Evolutionary conservation across 2,113 vertebrate genomes (phyloP).

Genomic region (Pollachius pollachius): DNA sequence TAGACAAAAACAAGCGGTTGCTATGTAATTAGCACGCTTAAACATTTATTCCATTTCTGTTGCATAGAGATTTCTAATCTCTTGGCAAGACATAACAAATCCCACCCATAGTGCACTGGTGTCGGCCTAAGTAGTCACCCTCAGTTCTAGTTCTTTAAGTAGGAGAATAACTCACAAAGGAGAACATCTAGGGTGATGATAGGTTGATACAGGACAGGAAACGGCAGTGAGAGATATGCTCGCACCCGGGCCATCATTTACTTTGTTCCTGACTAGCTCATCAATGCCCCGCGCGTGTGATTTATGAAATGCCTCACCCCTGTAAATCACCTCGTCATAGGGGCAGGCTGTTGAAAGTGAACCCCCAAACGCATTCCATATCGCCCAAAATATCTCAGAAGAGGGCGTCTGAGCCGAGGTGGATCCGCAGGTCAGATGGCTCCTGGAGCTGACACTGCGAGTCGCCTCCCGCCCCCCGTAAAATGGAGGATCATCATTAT

Average conservation of each 20-base stretch:
- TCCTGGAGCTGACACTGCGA: conserved; percentile 18
- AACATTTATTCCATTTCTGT: conserved; percentile 12
- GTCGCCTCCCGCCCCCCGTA: background rate
- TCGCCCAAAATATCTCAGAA: conserved; percentile 18
- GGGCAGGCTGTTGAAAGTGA: conserved; percentile 20
- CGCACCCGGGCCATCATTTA: conserved; percentile 25
- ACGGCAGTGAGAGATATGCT: conserved; percentile 19
- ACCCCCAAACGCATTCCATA: conserved; percentile 15
- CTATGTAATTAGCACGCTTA: conserved; percentile 24
- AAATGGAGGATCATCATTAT: background rate
- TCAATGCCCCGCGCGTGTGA: conserved; percentile 31
- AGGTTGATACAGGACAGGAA: conserved; percentile 19
- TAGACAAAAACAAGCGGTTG: conserved; percentile 25
- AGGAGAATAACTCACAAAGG: conserved; percentile 7
- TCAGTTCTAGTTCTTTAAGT: conserved; percentile 6
- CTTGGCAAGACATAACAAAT: background rate
- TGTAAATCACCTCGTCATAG: conserved; percentile 27
- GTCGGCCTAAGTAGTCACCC: background rate
- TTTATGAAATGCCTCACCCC: conserved; percentile 29
- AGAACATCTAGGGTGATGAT: conserved; percentile 17
- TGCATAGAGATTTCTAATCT: background rate
- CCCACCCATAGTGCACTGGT: background rate
- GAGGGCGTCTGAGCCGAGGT: background rate
- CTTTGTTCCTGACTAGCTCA: conserved; percentile 11
- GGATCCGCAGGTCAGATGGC: background rate